Percentiles rank a stretch among this genome's conserved stretches.
Conservation (phyloP, 2,113 vertebrate genomes). For the Pipa parva region DNA sequence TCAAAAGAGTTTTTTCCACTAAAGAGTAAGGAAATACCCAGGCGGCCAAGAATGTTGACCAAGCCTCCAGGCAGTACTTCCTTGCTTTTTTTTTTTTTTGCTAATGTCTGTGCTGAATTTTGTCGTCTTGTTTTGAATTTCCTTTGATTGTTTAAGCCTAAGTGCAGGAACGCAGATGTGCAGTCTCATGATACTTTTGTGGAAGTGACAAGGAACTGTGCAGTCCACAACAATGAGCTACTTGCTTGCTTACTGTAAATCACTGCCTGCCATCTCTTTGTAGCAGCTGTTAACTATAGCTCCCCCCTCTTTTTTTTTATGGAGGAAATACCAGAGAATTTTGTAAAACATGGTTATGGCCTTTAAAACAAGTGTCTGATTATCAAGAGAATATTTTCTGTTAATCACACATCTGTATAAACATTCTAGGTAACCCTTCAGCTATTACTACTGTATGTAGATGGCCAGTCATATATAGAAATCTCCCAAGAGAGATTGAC, state of each 20-base stretch:
- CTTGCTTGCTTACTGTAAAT: conserved; percentile 25
- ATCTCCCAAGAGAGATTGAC: no score
- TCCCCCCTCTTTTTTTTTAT: not conserved
- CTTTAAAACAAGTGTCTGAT: no score
- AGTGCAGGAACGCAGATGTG: conserved; percentile 39
- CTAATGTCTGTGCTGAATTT: conserved; percentile 26
- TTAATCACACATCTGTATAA: no score
- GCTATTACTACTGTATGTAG: no score
- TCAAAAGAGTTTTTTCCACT: conserved; percentile 14
- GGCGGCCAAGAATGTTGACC: conserved; percentile 24
- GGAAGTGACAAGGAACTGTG: conserved; percentile 20
- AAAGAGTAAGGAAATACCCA: conserved; percentile 20
- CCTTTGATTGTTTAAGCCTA: conserved; percentile 33
- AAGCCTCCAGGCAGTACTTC: conserved; percentile 12
- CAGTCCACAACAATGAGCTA: conserved; percentile 17
- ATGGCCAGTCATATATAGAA: no score
- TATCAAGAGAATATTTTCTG: no score
- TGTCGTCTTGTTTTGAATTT: conserved; percentile 31
- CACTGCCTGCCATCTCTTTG: not conserved
- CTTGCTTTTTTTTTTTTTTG: conserved; percentile 40
- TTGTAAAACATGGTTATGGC: not conserved
- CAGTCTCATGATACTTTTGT: conserved; percentile 26
- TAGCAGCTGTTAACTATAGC: not conserved
- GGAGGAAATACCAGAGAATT: conserved; percentile 2
- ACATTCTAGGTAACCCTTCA: no score